These are phyloP conservation scores for Hemibagrus guttatus DNA, from an alignment of 2,797 vertebrate genomes.

Conservation along the genomic window DNA sequence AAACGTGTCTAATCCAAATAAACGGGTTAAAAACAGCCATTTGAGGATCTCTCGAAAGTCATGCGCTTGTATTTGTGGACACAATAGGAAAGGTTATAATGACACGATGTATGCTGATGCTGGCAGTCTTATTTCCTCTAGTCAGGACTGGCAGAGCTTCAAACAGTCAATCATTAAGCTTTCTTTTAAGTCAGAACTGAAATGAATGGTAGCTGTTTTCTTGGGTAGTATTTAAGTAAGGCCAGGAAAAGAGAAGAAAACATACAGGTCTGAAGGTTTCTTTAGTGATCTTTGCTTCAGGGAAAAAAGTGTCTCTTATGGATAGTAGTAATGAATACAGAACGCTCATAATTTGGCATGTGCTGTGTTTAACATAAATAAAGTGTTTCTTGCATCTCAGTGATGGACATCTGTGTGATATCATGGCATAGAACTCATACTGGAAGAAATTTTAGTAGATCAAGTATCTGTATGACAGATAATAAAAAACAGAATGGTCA, in stretches of 20 bases:
- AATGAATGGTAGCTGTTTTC: constrained; percentile 10
- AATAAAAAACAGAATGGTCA: constrained; percentile 50
- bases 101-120: constrained; percentile 45
- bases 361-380: constrained; percentile 39
- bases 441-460: constrained; percentile 52
- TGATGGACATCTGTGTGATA: constrained; percentile 47
- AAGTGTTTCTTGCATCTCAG: constrained; percentile 37
- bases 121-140: constrained; percentile 34
- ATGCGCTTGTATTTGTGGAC: constrained; percentile 40
- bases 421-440: constrained; percentile 43
- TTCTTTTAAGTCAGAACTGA: constrained; percentile 13
- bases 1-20: constrained; percentile 47
- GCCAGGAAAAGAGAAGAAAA: not conserved
- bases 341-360: constrained; percentile 39
- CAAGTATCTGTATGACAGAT: constrained; percentile 52
- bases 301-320: not conserved
- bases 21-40: constrained; percentile 34
- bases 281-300: not conserved
- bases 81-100: constrained; percentile 35
- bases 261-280: not conserved
- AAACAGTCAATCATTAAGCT: constrained; percentile 32
- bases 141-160: constrained; percentile 32
- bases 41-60: constrained; percentile 31
- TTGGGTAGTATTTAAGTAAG: not conserved
- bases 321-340: constrained; percentile 1